These are phyloP conservation scores for Pardalotus punctatus DNA, from an alignment of 2,113 vertebrate genomes.

Conservation along the genomic window DNA sequence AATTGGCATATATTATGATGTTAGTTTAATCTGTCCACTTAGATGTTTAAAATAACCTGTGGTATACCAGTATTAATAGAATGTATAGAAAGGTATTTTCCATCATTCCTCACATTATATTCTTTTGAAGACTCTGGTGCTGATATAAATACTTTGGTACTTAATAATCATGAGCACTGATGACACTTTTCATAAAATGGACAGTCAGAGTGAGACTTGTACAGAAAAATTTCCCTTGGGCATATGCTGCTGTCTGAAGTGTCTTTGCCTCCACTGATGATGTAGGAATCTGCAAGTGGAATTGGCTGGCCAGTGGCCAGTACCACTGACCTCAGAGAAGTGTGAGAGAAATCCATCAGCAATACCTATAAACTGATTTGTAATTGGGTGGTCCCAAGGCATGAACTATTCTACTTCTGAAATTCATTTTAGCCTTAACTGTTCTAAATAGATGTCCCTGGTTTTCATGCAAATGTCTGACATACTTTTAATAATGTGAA, in stretches of 20 bases:
- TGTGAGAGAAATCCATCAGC: neutral
- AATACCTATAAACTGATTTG: neutral
- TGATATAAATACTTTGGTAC: neutral
- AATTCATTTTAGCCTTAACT: neutral
- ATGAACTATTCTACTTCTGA: neutral
- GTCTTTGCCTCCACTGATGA: neutral
- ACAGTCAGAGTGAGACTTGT: neutral
- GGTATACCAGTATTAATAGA: neutral
- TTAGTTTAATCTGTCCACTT: constrained; percentile 36
- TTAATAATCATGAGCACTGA: neutral
- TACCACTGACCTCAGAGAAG: neutral
- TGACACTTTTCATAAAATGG: neutral
- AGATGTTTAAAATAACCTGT: neutral
- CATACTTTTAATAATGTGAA: neutral
- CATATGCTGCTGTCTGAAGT: neutral
- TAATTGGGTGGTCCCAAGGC: neutral
- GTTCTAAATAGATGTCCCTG: neutral
- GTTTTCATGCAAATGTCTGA: neutral
- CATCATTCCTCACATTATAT: neutral
- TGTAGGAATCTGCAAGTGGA: neutral
- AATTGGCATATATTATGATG: constrained; percentile 7
- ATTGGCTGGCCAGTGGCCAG: neutral
- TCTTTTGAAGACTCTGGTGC: neutral
- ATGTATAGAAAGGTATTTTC: neutral
- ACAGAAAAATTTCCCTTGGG: neutral